phyloP scores from a whole-genome alignment of 2,888 invertebrate species.

The Tenthredo mesomela region DNA sequence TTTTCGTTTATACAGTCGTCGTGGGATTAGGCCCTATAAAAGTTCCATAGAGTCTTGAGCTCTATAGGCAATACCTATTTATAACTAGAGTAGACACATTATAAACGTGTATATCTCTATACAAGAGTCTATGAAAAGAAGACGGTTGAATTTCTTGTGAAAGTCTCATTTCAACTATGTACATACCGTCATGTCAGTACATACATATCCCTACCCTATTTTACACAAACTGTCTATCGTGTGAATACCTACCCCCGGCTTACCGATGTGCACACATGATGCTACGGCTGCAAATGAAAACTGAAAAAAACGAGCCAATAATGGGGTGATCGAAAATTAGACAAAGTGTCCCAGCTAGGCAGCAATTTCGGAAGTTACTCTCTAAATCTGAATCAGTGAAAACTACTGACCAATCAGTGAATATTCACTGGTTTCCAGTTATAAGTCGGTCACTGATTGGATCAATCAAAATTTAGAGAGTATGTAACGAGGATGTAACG shows the following conservation, averaged over 20 bases:
- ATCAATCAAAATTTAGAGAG: too few relatives aligned
- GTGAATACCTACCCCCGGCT: neutral
- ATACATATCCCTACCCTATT: neutral
- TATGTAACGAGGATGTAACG: too few relatives aligned
- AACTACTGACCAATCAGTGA: too few relatives aligned
- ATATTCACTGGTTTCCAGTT: too few relatives aligned
- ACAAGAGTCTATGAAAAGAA: conserved; percentile 22
- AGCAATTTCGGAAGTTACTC: too few relatives aligned
- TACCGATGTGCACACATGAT: neutral
- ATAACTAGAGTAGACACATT: conserved; percentile 4
- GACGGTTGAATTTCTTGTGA: conserved; percentile 25
- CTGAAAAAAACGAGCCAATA: neutral
- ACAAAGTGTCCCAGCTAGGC: too few relatives aligned
- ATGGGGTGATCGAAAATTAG: neutral
- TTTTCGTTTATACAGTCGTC: neutral
- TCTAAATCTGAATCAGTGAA: too few relatives aligned
- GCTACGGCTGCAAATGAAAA: neutral
- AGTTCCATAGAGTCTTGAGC: neutral
- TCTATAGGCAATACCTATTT: conserved; percentile 7
- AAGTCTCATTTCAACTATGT: conserved; percentile 47
- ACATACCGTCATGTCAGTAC: neutral
- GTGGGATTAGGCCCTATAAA: neutral
- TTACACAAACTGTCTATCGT: neutral
- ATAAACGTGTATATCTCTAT: conserved; percentile 32
- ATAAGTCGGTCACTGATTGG: too few relatives aligned